phyloP scores from a whole-genome alignment of 1,140 invertebrate genomes.

The Temnothorax longispinosus region DNA sequence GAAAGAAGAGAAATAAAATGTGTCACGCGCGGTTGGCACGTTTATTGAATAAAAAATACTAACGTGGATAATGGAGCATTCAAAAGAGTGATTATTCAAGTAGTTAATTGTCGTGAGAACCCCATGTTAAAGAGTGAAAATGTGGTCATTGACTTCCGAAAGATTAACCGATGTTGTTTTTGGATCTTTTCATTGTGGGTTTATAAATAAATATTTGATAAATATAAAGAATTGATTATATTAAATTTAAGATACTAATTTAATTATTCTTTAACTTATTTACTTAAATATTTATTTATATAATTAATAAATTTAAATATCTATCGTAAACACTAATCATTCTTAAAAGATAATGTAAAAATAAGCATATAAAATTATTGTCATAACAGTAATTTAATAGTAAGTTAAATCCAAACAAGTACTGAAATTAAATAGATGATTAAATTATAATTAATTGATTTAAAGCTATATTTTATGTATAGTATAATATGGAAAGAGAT shows the following conservation, averaged over 20 bases:
- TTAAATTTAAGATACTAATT: neutral
- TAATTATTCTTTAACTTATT: neutral
- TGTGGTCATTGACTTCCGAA: constrained; percentile 24
- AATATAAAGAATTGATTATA: no score
- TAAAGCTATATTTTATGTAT: neutral
- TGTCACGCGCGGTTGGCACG: neutral
- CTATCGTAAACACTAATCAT: neutral
- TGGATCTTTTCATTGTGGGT: neutral
- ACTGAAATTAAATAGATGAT: neutral
- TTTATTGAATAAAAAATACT: constrained; percentile 46
- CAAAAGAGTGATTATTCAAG: constrained; percentile 27
- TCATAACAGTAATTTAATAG: neutral
- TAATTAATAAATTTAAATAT: neutral
- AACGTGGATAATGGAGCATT: neutral
- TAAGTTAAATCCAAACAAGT: neutral
- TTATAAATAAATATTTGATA: neutral
- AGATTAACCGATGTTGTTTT: neutral
- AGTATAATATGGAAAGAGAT: neutral
- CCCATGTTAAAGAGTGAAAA: neutral
- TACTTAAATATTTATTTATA: neutral
- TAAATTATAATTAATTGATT: neutral
- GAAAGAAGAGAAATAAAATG: constrained; percentile 28
- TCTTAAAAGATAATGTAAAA: neutral
- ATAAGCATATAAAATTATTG: neutral
- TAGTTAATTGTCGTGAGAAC: constrained; percentile 50